Base-by-base conservation (phyloP, 2,888 invertebrate genomes). In the Parochlus steinenii region DNA sequence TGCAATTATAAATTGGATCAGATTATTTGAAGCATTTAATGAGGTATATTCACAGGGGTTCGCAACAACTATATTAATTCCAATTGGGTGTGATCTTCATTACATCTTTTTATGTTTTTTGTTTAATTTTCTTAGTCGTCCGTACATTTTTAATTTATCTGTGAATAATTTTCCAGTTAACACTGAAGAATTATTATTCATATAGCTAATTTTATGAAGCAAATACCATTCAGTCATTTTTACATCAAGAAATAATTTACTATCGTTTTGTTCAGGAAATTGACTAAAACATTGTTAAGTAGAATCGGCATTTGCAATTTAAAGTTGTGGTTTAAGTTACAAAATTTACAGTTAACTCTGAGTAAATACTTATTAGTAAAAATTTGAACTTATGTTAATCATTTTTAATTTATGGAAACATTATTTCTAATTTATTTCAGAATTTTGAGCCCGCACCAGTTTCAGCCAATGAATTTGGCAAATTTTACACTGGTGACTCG, bases 401-500 rank as follows among this genome's bases (percentile, higher is more conserved):
- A 29, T n/a, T 14, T 12, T 29, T 17, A 19, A 19, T 11, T 30
- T 17, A 11, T 18, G 6, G 8, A n/a, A 7, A 6, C n/a, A 8
- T 26, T 16, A 11, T 30, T 30, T 24, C 22, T 23, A 24, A n/a
- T 25, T 26, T 42, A 46, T 68, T 71, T 10, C 62, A 85, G 77
- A 73, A 79, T 46, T 87, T 86, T 50, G 74, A 79, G 44, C 78
- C 86, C 3, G 77, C 78, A 1, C 62, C 70, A 0, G 75, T 83
- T 32, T 68, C 79, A 1, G 64, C 65, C 40, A 66, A 63, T 29
- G 76, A 83, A 44, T 73, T 71, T 51, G 87, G 87, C 3, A 81
- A 82, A 56, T 87, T 89, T 59, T 76, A 73, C 54, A 74, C 74
- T 37, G 87, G 87, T 1, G 87, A 89, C 51, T 85, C 85, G 1